phyloP scores from a whole-genome alignment of 2,113 vertebrate genomes.

The Megaceryle maxima region DNA sequence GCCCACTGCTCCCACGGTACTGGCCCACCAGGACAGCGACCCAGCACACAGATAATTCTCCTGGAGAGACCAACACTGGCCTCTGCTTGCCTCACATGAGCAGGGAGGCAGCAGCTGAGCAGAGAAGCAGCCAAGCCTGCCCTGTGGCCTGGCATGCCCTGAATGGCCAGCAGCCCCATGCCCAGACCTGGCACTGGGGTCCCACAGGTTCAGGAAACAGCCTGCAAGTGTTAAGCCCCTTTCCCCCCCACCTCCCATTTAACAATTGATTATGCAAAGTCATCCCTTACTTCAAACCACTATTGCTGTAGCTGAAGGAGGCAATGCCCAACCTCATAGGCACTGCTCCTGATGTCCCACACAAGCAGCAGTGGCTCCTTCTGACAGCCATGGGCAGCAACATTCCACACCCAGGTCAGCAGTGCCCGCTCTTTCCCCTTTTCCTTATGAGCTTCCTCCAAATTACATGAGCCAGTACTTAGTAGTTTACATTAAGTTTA shows the following conservation, averaged over 20 bases:
- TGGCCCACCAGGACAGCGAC: neutral
- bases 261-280: neutral
- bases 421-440: constrained; percentile 41
- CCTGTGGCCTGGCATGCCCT: neutral
- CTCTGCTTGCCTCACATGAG: neutral
- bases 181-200: too few species aligned
- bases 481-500: constrained; percentile 79
- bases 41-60: neutral
- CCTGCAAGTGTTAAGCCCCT: neutral
- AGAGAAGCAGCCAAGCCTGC: neutral
- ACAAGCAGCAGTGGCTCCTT: neutral
- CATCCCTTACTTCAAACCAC: neutral
- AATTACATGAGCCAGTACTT: constrained; percentile 65
- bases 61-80: neutral
- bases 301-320: neutral
- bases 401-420: neutral
- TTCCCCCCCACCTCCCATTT: neutral
- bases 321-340: neutral
- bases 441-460: constrained; percentile 59
- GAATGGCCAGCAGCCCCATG: neutral
- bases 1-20: too few species aligned
- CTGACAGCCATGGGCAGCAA: neutral
- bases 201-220: neutral
- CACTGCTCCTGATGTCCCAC: neutral
- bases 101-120: neutral